Evolutionary conservation across 1,140 invertebrate genomes (phyloP), one percentile per base, ranked within the genome.

Genomic region (Drosophila pandora): DNA sequence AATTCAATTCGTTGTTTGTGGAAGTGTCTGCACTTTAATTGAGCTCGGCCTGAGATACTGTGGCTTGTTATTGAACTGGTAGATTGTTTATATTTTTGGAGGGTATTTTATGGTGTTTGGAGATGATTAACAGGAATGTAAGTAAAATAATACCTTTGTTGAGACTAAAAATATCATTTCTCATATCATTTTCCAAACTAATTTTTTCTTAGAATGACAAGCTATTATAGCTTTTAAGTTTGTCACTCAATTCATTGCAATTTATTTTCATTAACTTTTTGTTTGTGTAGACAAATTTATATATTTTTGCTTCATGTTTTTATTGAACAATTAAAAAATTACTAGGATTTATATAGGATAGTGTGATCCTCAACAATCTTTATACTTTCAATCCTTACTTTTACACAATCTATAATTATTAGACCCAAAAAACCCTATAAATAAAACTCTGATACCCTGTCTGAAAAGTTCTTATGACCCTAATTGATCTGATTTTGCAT

Each of bases 1-100:
- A 74, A 74, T 74, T 53, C n/a, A 9, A 64, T 34, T 57, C 50
- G 22, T n/a, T 78, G 57, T 64, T 54, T 58, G 52, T 12, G 76
- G 68, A 79, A 77, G 63, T 76, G 57, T 77, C 60, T 60, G 55
- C 65, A 68, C 49, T 76, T 79, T 70, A 79, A 83, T 79, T 64
- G 43, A 83, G 65, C 56, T 76, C 62, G 9, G n/a, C 21, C 28
- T 2, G 52, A 30, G 17, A 9, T 57, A 13, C 25, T 21, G 43
- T 23, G 9, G 28, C 12, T 22, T 21, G 8, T 17, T 34, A 12
- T n/a, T 34, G 1, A 52, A 63, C 52, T 32, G 10, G 13, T 25
- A 49, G 4, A 64, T 50, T 25, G 21, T 32, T 52, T 62, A 12
- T 50, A 17, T 32, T 23, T 39, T 13, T 2, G n/a, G 9, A 41